Percentiles rank a stretch among this genome's conserved stretches.
Evolutionary conservation across 2,113 vertebrate genomes (phyloP).

Genomic region (Oriolus oriolus): DNA sequence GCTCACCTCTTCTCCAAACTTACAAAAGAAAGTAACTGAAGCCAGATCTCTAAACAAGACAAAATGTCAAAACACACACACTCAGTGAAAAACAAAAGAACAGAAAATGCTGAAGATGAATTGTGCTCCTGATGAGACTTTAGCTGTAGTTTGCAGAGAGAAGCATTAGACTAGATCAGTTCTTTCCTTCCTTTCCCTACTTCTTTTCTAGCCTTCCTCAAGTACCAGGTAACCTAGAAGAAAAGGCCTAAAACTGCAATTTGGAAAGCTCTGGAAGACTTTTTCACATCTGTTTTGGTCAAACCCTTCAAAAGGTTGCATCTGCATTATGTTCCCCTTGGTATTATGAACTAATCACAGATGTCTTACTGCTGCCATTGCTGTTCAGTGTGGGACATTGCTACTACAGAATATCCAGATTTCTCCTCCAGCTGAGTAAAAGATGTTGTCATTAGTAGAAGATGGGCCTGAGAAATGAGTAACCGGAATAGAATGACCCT

Average conservation of each 20-base stretch:
- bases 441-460: neutral
- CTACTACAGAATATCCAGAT: neutral
- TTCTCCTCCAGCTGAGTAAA: neutral
- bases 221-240: neutral
- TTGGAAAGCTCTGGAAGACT: neutral
- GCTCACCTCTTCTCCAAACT: neutral
- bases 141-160: neutral
- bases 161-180: neutral
- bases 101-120: neutral
- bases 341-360: neutral
- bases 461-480: accelerated
- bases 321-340: neutral
- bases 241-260: neutral
- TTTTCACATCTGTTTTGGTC: neutral
- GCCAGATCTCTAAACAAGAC: neutral
- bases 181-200: neutral
- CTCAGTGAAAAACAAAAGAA: neutral
- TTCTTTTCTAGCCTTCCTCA: neutral
- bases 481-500: neutral
- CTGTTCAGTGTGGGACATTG: neutral
- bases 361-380: neutral
- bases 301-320: neutral
- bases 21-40: neutral
- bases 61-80: neutral
- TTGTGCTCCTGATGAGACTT: neutral